Percentiles rank a stretch among this genome's conserved stretches.
Conservation (phyloP, 2,113 vertebrate genomes). For the Ailurus styani region DNA sequence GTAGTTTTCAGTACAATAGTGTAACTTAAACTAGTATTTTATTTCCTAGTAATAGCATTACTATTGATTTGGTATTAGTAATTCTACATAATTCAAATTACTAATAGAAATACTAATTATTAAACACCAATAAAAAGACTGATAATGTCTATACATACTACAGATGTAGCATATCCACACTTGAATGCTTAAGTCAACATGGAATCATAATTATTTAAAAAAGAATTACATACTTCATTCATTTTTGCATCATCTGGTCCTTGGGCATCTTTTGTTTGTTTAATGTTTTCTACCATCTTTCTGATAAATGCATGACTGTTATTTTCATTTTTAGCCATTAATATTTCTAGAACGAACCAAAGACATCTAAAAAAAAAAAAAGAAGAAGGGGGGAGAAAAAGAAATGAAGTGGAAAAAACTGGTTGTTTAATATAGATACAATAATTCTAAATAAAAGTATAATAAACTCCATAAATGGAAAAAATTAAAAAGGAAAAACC, state of each 20-base stretch:
- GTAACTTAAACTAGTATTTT: background rate
- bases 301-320: constrained; percentile 99
- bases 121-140: constrained; percentile 4
- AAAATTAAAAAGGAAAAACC: background rate
- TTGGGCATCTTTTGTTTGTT: constrained; percentile 98
- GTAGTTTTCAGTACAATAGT: background rate
- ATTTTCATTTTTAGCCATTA: constrained; percentile 99
- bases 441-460: background rate
- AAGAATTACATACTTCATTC: constrained; percentile 90
- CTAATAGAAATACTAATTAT: background rate
- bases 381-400: background rate
- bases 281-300: constrained; percentile 99
- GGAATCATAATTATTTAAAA: constrained; percentile 31
- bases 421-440: background rate
- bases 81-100: background rate
- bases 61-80: background rate
- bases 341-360: constrained; percentile 98
- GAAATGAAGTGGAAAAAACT: background rate
- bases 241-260: constrained; percentile 92
- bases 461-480: background rate
- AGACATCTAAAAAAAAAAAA: constrained; percentile 86
- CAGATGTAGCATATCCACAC: background rate
- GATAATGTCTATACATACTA: background rate
- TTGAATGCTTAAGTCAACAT: background rate
- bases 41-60: background rate